Evolutionary conservation across 2,888 invertebrate species (phyloP), one percentile per base, ranked within the genome.

Genomic region (Caenorhabditis sulstoni): DNA sequence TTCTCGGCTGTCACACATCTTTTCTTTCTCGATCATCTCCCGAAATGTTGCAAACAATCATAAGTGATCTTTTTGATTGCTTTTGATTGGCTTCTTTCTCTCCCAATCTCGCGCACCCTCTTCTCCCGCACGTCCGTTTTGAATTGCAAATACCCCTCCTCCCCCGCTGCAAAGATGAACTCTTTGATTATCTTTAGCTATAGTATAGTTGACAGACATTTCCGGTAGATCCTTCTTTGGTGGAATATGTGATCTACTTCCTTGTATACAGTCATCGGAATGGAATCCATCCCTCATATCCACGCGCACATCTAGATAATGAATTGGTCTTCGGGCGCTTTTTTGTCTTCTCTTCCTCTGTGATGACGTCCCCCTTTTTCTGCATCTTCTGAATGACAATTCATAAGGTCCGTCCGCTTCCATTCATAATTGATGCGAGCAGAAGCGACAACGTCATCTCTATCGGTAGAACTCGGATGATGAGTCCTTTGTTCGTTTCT

Each of bases 261-360:
- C 70, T 64, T 53, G 16, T 62, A 49, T 62, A 71, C 62, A 62
- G 71, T 71, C 71, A 71, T 55, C 23, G 57, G 62, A 71, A 64
- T 55, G 57, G 71, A 53, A 71, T 71, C 52, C 49, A 64, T 14
- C 62, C 57, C 47, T 39, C 29, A 65, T 65, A 29, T 29, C 29
- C 29, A 29, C 29, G 16, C 49, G 44, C 20, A 62, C 62, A 71
- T 64, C 71, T 71, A 71, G 62, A 71, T 64, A 57, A 73, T 73
- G 44, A 58, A 64, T 73, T 64, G 64, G 64, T 73, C 73, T 73
- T 73, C 73, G 73, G 64, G 64, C 73, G 71, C 64, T 62, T 73
- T 58, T 73, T 73, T 62, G 47, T 73, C 52, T 64, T 58, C 57
- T 58, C 23, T 58, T 64, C 44, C 50, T 58, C 23, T 35, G 23